A percentile compares a stretch with the other conserved stretches of the same genome.
These are phyloP conservation scores for Mystacides longicornis DNA, from an alignment of 2,888 invertebrate species.

Conservation along the genomic window DNA sequence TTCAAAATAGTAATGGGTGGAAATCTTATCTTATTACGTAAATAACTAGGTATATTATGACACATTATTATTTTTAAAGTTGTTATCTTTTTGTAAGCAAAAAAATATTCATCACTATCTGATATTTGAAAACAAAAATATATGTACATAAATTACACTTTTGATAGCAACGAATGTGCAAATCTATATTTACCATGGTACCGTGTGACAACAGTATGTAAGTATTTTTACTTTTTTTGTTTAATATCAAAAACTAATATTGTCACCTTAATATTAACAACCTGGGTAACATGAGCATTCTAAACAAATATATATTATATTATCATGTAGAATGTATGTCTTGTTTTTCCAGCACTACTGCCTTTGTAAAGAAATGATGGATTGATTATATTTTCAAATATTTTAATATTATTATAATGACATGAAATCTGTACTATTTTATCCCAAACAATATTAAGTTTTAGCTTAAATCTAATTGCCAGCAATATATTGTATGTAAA, in stretches of 20 bases:
- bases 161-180: too few relatives aligned
- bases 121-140: too few relatives aligned
- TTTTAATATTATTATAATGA: conserved; percentile 3
- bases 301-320: conserved; percentile 6
- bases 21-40: too few relatives aligned
- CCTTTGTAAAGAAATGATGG: not conserved
- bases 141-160: too few relatives aligned
- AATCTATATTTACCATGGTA: not conserved
- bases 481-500: too few relatives aligned
- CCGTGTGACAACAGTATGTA: conserved; percentile 17
- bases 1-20: too few relatives aligned
- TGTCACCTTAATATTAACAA: conserved; percentile 24
- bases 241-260: conserved; percentile 24
- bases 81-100: too few relatives aligned
- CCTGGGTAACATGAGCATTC: conserved; percentile 15
- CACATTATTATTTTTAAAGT: too few relatives aligned
- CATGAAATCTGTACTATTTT: conserved; percentile 5
- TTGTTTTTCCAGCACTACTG: not conserved
- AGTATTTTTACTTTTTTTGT: conserved; percentile 8
- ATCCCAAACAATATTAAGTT: not conserved
- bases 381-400: not conserved
- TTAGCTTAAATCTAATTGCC: conserved; percentile 1
- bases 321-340: not conserved
- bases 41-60: too few relatives aligned
- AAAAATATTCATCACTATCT: too few relatives aligned